Evolutionary conservation across 2,888 invertebrate species (phyloP).

Genomic region (Pinctada fucata): DNA sequence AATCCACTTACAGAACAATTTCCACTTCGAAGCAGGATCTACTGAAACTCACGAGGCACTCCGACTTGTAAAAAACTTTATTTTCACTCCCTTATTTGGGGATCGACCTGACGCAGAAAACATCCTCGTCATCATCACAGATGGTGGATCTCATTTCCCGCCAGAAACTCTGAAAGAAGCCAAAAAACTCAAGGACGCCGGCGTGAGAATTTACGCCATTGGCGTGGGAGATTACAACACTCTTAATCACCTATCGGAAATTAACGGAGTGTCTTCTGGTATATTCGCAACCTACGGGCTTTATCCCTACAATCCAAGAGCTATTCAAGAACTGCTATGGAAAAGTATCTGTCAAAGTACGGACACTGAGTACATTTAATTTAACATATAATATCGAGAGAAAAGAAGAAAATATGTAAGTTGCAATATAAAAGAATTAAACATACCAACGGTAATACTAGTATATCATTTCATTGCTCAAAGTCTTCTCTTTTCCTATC

Average conservation of each 20-base stretch:
- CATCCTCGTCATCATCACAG: not conserved
- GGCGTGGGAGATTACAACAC: not conserved
- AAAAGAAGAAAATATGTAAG: too few species aligned
- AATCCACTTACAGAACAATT: not conserved
- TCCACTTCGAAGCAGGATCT: not conserved
- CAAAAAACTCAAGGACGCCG: not conserved
- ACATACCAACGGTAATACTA: too few species aligned
- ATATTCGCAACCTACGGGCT: not conserved
- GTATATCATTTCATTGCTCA: too few species aligned
- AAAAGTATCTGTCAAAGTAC: not conserved
- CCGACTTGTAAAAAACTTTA: not conserved
- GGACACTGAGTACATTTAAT: not conserved
- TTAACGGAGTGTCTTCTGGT: not conserved
- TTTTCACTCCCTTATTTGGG: not conserved
- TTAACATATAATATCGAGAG: too few species aligned
- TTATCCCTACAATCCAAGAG: not conserved
- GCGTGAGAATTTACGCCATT: not conserved
- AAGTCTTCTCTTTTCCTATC: too few species aligned
- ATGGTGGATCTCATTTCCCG: not conserved
- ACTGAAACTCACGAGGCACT: not conserved
- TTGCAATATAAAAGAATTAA: too few species aligned
- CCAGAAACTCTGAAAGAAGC: not conserved
- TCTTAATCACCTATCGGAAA: not conserved
- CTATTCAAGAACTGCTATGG: not conserved
- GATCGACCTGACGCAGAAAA: not conserved